These are phyloP conservation scores for Tragelaphus eurycerus DNA, from an alignment of 2,797 vertebrate genomes.

Conservation along the genomic window DNA sequence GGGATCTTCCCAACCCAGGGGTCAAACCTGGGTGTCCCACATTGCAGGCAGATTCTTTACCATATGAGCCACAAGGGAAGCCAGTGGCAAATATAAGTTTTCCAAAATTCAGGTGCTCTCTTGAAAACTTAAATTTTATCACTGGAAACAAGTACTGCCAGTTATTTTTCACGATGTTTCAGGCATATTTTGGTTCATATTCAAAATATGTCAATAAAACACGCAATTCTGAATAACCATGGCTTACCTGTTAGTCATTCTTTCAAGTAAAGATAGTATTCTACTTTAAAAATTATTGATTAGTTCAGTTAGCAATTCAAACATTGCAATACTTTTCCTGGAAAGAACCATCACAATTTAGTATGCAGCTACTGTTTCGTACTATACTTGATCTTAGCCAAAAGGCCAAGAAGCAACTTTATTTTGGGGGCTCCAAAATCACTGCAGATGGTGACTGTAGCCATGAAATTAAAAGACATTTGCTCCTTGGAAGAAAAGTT, in stretches of 20 bases:
- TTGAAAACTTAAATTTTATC: slow-evolving; percentile 14
- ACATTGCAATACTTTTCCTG: neutral
- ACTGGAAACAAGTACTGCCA: neutral
- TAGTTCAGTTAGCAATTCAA: neutral
- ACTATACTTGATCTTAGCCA: neutral
- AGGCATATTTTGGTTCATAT: neutral
- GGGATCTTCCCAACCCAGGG: neutral
- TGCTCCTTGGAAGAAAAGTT: neutral
- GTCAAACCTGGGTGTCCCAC: neutral
- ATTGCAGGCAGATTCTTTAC: neutral
- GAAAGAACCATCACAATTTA: neutral
- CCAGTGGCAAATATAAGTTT: neutral
- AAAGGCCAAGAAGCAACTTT: neutral
- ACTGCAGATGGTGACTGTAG: neutral
- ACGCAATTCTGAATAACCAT: neutral
- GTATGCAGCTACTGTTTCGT: neutral
- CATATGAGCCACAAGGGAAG: neutral
- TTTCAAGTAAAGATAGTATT: neutral
- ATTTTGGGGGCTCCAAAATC: neutral
- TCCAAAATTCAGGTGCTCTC: neutral
- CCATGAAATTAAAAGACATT: neutral
- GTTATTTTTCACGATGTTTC: neutral
- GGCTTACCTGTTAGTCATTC: neutral
- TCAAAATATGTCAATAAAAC: neutral
- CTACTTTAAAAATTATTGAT: neutral